Evolutionary conservation across 2,113 vertebrate genomes (phyloP), one percentile per base, ranked within the genome.

Genomic region (Lampris megalopsis): DNA sequence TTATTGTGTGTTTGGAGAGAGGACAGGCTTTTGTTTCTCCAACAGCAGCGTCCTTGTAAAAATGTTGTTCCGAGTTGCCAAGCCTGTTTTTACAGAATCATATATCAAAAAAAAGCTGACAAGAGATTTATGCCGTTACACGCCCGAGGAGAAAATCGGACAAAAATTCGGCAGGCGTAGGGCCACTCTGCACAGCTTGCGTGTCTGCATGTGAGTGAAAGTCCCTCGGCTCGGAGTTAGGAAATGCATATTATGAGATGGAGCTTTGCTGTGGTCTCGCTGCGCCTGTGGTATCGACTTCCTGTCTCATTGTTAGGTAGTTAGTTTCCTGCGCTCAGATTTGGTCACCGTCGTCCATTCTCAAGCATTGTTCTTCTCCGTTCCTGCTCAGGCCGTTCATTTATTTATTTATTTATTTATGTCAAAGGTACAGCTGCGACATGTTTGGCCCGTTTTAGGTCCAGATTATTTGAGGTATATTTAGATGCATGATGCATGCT

Each of bases 261-360:
- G 13, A 62, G 38, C 38, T 40, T 41, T 11, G 13, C 50, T 3
- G 10, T 13, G 9, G 35, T 35, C 56, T 10, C 36, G 56, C 37
- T 35, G 4, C 5, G 5, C 56, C 38, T 62, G n/a, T 38, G n/a
- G 5, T 4, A 35, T 52, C 9, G 40, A 48, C 47, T 71, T 71
- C 69, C 58, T 62, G 58, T 62, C n/a, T 62, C 45, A 52, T 62
- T 71, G 69, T 52, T 53, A 58, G 45, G 11, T 42, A 50, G 37
- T n/a, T 41, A 9, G 58, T 62, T 71, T 62, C 58, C 69, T 71
- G 54, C 49, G 56, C 11, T 5, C 48, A 35, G 43, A 65, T 13
- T 4, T 35, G 38, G n/a, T 40, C 49, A 54, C 24, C 65, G 38
- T 53, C 69, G 24, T 37, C 24, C n/a, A 47, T 38, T 50, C 36